Conservation (phyloP, 1,140 invertebrate species). For the Whitmania pigra region DNA sequence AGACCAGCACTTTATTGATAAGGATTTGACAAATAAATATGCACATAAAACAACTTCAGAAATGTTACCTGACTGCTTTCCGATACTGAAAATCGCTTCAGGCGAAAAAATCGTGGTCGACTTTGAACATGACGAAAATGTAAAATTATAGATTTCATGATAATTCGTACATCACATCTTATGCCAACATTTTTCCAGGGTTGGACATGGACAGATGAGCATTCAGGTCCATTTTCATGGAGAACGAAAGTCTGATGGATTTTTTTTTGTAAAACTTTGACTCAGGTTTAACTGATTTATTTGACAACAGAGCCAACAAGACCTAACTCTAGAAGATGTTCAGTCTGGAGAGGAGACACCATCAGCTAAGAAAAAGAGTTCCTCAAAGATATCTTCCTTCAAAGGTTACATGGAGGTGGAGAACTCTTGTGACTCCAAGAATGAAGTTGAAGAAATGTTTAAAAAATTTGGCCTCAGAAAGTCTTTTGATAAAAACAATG, state of each 20-base stretch:
- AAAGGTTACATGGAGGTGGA: background rate
- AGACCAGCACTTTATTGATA: slow-evolving; percentile 9
- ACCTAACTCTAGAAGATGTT: slow-evolving; percentile 12
- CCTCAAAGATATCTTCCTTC: background rate
- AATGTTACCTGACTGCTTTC: slow-evolving; percentile 8
- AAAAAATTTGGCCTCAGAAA: slow-evolving; percentile 17
- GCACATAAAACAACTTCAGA: background rate
- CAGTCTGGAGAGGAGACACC: background rate
- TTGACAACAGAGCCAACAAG: slow-evolving; percentile 16
- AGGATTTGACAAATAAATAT: background rate
- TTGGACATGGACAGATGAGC: slow-evolving; percentile 21
- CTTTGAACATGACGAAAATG: slow-evolving; percentile 16
- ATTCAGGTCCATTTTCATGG: slow-evolving; percentile 20
- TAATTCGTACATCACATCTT: no score
- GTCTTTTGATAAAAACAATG: background rate
- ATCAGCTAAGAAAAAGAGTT: slow-evolving; percentile 1
- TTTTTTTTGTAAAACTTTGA: no score
- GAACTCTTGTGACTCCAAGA: background rate
- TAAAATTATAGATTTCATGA: background rate
- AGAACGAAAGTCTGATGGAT: slow-evolving; percentile 11
- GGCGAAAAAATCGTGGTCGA: slow-evolving; percentile 19
- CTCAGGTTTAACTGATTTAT: no score
- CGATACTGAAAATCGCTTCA: slow-evolving; percentile 12
- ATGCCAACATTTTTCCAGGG: slow-evolving; percentile 1
- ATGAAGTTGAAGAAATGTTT: slow-evolving; percentile 21